A percentile compares a stretch with the other conserved stretches of the same genome.
Conservation (phyloP, 2,888 invertebrate species). For the Megaustenia siamemsis region DNA sequence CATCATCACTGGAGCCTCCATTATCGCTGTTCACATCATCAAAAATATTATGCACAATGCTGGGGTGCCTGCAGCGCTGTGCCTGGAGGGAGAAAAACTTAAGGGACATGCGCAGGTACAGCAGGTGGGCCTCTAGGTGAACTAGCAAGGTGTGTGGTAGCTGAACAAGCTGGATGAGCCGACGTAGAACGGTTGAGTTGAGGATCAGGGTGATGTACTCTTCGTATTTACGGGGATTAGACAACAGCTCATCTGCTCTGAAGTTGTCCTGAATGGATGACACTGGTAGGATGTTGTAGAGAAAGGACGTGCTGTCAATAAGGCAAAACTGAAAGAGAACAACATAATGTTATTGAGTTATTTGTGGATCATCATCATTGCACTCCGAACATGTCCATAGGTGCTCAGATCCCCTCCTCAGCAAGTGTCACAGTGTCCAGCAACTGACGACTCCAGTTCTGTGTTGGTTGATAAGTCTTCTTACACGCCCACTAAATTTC, state of each 20-base stretch:
- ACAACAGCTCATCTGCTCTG: conserved; percentile 59
- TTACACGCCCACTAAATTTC: no score
- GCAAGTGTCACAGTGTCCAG: no score
- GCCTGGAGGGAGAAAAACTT: conserved; percentile 60
- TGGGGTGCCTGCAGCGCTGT: conserved; percentile 25
- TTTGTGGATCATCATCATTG: no score
- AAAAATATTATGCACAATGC: neutral
- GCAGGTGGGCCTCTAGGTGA: conserved; percentile 71
- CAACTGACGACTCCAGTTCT: no score
- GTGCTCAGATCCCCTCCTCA: no score
- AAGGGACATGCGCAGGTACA: conserved; percentile 66
- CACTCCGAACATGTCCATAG: no score
- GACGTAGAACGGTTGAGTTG: conserved; percentile 67
- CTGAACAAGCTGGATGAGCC: conserved; percentile 61
- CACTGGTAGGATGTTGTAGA: conserved; percentile 65
- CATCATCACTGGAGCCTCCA: conserved; percentile 56
- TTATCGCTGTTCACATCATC: conserved; percentile 3
- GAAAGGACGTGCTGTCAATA: conserved; percentile 62
- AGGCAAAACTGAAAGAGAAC: conserved; percentile 61
- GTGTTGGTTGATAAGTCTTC: no score
- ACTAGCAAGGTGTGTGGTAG: conserved; percentile 66
- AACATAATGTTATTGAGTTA: no score
- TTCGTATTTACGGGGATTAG: conserved; percentile 64
- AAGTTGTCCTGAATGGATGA: conserved; percentile 64
- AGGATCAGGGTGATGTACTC: conserved; percentile 70